Evolutionary conservation across 2,797 vertebrate species (phyloP), one percentile per base, ranked within the genome.

Genomic region (Lepilemur septentrionalis): DNA sequence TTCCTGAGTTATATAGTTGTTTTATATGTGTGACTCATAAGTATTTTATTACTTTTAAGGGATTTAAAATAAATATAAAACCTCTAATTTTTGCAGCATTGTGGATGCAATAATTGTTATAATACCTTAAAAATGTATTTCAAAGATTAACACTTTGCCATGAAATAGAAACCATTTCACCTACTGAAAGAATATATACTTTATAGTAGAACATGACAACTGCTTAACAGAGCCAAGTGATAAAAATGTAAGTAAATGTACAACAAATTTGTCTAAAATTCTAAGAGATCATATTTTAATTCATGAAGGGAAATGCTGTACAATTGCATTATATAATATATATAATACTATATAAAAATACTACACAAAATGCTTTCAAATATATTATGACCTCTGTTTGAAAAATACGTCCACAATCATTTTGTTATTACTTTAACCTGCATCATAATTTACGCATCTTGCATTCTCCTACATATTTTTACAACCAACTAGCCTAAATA

Each of bases 91-190:
- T 95, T 86, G 28, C 17, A 38, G 67, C 4, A 55, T 9, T 35
- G 2, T 88, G 14, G 57, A 61, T 81, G 38, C 7, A 63, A 70
- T 91, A 78, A 59, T 46, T 65, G 32, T 75, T 93, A 55, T 15
- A 86, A 41, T 32, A 86, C 30, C 67, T 93, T 73, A 25, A 70
- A 41, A 57, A 43, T 88, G 32, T 41, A 88, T 92, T 89, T 69
- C 28, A 80, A 90, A 69, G 38, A 85, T 55, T 91, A 94, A 82
- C 72, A 69, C 18, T 50, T 63, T 22, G 5, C 75, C 43, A 82
- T 63, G 69, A 89, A 93, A 91, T 93, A 59, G 84, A 95, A 95
- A 79, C 4, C 6, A 83, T 52, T 75, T 78, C 14, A 43, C 43
- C 83, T 61, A 89, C 20, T 84, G 81, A 85, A 91, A 93, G 61